Base-by-base conservation (phyloP, 2,888 invertebrate species). In the Agrochola lota region DNA sequence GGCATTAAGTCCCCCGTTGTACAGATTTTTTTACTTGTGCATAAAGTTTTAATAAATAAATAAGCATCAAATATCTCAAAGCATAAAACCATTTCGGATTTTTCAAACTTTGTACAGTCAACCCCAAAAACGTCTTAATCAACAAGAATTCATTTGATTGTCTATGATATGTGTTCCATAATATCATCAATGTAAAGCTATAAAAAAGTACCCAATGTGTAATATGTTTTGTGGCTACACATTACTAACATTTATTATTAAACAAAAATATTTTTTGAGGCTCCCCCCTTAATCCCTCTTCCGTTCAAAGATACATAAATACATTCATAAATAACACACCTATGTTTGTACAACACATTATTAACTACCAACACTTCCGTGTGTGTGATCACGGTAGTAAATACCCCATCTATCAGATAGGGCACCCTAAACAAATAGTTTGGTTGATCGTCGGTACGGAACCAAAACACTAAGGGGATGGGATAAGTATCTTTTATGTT, bases 341-440 rank as follows among this genome's bases (percentile, higher is more conserved):
- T 64, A 15, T 63, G n/a, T 78, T 71, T 62, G 49, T 52, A 71
- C 71, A 69, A 71, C 52, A 64, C 71, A 81, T 74, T 60, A 66
- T 52, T 60, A 63, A 80, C 57, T 52, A 71, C 55, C 67, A 9
- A 9, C 57, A 43, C 40, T 67, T 68, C 59, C 68, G 35, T 59
- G 68, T 52, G n/a, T 55, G n/a, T 9, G 17, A 70, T 17, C 30
- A n/a, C 43, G 62, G 26, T 60, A 66, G 8, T 30, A 64, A 59
- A 69, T 57, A 71, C 63, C 78, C 40, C n/a, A 67, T 55, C 40
- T 55, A 55, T 35, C 66, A 66, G 5, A 60, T 30, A 57, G 26
- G 23, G 40, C 20, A 40, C 20, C 80, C 81, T 80, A 74, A 70
- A 70, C 66, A 80, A 80, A 79, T 71, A 66, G n/a, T 30, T 57